Evolutionary conservation across 2,888 invertebrate genomes (phyloP), one percentile per base, ranked within the genome.

Genomic region (Pelosia muscerda): DNA sequence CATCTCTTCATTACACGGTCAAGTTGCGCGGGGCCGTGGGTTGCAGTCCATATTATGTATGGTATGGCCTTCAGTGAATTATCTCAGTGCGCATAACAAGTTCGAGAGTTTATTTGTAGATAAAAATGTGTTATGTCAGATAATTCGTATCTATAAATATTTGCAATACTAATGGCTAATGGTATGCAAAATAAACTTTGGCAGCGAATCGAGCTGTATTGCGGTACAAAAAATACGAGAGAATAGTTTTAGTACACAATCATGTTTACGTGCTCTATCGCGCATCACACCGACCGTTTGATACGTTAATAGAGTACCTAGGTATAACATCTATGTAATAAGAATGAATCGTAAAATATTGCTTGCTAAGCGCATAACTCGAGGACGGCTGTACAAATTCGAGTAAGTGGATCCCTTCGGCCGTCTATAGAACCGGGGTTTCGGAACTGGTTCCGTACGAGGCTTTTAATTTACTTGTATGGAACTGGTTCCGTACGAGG

Each of bases 141-240:
- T 66, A 56, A 62, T 57, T 53, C 55, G 42, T 58, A 34, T 63
- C n/a, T 66, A 58, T 63, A 58, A 54, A 67, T 62, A 66, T 62
- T 66, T 62, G 53, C 31, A 57, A 55, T 34, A 31, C 49, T 55
- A 66, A 66, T 66, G 60, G 56, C 31, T 55, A 66, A 66, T 66
- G 60, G 49, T 25, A 31, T 34, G 19, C 19, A 49, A 49, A 62
- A 31, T 53, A 57, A 66, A 66, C 42, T 28, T 42, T 66, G 57
- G 31, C 55, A 56, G 22, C 28, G 42, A 25, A 26, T 9, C 31
- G 23, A 26, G 19, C 8, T 19, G 65, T 8, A 28, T 31, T n/a
- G 9, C 19, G 2, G 49, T 22, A 11, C 19, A 62, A 65, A 58
- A 31, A 19, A 26, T 26, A 58, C 9, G n/a, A 13, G 57, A 28